Base-by-base conservation (phyloP, 2,797 vertebrate species). In the Notoglanidium macrostoma region DNA sequence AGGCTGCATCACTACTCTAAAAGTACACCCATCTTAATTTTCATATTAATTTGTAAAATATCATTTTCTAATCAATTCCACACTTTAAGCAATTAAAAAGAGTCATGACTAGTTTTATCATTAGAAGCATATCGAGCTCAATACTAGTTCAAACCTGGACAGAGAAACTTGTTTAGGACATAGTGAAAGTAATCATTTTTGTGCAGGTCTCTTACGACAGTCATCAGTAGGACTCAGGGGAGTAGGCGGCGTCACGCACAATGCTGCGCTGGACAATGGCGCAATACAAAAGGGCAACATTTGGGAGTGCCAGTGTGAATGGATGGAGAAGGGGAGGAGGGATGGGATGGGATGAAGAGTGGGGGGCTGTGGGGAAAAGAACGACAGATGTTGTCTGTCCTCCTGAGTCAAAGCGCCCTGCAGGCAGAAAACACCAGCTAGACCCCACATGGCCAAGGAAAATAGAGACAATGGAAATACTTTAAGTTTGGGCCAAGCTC, bases 351-450 rank as follows among this genome's bases (percentile, higher is more conserved):
- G 91, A 88, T 93, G 93, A 92, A 93, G 93, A 93, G 92, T 35
- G 87, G 95, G 93, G 91, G 92, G 91, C 55, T 49, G 87, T 54
- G 79, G 90, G 89, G 93, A 92, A 89, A 92, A 91, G 92, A 92
- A 94, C 92, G 95, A 95, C 95, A 96, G 95, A 96, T 96, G 95
- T 96, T 95, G 94, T 92, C 88, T 90, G 88, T 90, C 90, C 88
- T 90, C 84, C 84, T 90, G 94, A 93, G 94, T 90, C 94, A 94
- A 95, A 95, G 95, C 94, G 94, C 95, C 95, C 93, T 94, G 92
- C 93, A 95, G 95, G 94, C 93, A 94, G 92, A 92, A 92, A 40
- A 92, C 83, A 93, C 87, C 94, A 91, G 93, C 92, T 90, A 92
- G 90, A 90, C 91, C 92, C 92, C 95, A 94, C 94, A 93, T 94